phyloP scores from a whole-genome alignment of 2,888 invertebrate genomes.

The Acronicta aceris region DNA sequence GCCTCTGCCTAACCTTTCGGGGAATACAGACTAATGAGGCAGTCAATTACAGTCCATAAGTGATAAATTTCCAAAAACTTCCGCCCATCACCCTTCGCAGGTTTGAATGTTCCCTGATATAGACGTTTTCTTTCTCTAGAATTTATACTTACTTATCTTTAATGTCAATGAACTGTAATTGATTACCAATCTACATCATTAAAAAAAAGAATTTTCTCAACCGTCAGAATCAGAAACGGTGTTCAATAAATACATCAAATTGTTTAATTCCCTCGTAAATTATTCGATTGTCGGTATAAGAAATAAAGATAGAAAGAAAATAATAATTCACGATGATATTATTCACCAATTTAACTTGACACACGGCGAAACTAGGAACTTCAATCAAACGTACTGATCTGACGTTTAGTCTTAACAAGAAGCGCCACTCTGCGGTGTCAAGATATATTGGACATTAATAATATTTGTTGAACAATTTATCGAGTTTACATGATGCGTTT shows the following conservation, averaged over 20 bases:
- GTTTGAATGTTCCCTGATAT: too few species aligned
- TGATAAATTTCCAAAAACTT: too few species aligned
- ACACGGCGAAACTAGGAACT: neutral
- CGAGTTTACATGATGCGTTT: constrained; percentile 11
- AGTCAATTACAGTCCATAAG: too few species aligned
- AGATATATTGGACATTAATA: neutral
- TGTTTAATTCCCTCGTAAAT: constrained; percentile 2
- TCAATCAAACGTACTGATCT: neutral
- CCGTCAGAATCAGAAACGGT: neutral
- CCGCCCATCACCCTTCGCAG: too few species aligned
- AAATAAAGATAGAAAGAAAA: constrained; percentile 23
- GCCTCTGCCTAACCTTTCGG: too few species aligned
- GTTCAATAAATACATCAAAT: constrained; percentile 14
- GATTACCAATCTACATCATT: neutral
- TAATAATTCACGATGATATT: neutral
- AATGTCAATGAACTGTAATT: neutral
- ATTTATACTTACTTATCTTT: too few species aligned
- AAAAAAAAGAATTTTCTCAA: neutral
- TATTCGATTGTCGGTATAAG: constrained; percentile 10
- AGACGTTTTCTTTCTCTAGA: too few species aligned
- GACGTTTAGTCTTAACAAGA: neutral
- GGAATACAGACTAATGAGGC: too few species aligned
- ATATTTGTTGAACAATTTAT: neutral
- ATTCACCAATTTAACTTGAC: neutral
- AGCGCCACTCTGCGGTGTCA: neutral